Evolutionary conservation across 2,113 vertebrate species (phyloP), one percentile per base, ranked within the genome.

Genomic region (Hypanus sabinus): DNA sequence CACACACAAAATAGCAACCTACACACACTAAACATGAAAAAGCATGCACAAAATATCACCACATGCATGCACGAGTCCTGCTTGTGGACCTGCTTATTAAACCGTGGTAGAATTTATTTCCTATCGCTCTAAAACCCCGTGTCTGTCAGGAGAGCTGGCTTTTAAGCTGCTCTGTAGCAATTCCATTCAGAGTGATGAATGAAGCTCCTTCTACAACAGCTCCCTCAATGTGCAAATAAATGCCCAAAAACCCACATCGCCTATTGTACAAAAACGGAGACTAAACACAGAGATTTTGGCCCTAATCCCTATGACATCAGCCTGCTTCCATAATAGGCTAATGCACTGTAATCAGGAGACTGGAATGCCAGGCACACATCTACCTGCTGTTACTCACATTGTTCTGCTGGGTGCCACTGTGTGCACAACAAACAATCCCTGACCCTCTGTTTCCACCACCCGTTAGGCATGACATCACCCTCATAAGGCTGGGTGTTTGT

Each of bases 141-240:
- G 60, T 65, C 65, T 68, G 85, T 90, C 85, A 90, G 60, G 85
- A 65, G 62, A 88, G 85, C 85, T 88, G 85, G 85, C 85, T 90
- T 90, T 90, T 65, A 65, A 90, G 85, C 33, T 90, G 85, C 60
- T 62, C 60, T n/a, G 30, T 88, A 88, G 62, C 60, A n/a, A 18
- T 88, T 90, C 85, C 65, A 90, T 90, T 90, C 60, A 90, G 85
- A 60, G 60, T 8, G 85, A 90, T 90, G 85, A 90, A 90, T 90
- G 85, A 62, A 65, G n/a, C 85, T 16, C 16, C 60, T 90, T 90
- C 85, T 90, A 90, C 60, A 90, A 87, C 85, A 90, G 62, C 85
- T 65, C 85, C 85, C 85, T 90, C 55, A 62, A 90, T 90, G 60
- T 68, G 85, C 85, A 36, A 90, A 62, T 90, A 90, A 90, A 90